Conservation (phyloP, 2,888 invertebrate genomes). For the Phyto melanocephala region DNA sequence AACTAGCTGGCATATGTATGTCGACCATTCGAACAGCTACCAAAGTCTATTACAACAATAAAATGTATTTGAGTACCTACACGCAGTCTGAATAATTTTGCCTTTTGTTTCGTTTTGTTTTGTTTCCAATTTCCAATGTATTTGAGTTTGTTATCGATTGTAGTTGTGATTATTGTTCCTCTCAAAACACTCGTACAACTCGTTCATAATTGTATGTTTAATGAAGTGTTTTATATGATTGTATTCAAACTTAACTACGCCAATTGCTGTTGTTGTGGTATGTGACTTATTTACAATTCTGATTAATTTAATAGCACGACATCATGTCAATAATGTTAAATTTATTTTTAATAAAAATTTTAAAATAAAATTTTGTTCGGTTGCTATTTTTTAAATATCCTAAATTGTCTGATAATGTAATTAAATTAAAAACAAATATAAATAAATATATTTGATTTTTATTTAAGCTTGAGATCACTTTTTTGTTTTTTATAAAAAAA, state of each 20-base stretch:
- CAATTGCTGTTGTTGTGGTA: neutral
- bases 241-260: neutral
- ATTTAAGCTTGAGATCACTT: too few species aligned
- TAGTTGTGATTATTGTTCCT: neutral
- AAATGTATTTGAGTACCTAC: neutral
- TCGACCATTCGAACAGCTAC: neutral
- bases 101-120: neutral
- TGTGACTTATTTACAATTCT: too few species aligned
- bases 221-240: constrained; percentile 53
- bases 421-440: too few species aligned
- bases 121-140: neutral
- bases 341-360: too few species aligned
- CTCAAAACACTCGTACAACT: neutral
- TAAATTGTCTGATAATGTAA: too few species aligned
- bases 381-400: too few species aligned
- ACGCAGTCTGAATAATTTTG: neutral
- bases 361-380: too few species aligned
- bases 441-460: too few species aligned
- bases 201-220: constrained; percentile 45
- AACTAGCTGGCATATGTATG: too few species aligned
- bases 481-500: too few species aligned
- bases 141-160: neutral
- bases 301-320: too few species aligned
- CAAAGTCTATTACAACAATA: constrained; percentile 1
- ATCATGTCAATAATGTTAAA: neutral